A percentile compares a stretch with the other conserved stretches of the same genome.
These are phyloP conservation scores for Drosophila sulfurigaster DNA, from an alignment of 1,140 invertebrate genomes.

Conservation along the genomic window DNA sequence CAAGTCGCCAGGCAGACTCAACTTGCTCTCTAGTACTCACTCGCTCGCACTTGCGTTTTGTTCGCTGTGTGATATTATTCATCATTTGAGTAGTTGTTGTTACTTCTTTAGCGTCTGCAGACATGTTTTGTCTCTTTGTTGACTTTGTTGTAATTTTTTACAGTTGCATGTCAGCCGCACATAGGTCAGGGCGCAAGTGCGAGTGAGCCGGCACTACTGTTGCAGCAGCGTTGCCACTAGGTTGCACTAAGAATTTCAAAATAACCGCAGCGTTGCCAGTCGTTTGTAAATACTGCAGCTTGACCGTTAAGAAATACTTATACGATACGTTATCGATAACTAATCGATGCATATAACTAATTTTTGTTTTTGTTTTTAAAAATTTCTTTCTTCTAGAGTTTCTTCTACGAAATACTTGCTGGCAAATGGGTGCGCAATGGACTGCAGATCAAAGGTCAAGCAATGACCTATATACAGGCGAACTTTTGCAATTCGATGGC, in stretches of 20 bases:
- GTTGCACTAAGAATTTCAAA: background rate
- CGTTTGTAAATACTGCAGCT: too few relatives aligned
- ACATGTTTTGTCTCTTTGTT: constrained; percentile 34
- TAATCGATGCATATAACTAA: constrained; percentile 1
- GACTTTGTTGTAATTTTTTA: constrained; percentile 31
- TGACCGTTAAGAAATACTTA: too few relatives aligned
- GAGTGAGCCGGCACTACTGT: constrained; percentile 41
- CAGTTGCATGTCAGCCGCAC: constrained; percentile 35
- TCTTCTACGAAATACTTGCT: constrained; percentile 97
- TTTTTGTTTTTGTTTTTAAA: constrained; percentile 34
- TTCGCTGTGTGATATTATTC: constrained; percentile 37
- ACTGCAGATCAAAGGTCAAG: constrained; percentile 98
- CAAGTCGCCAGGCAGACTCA: constrained; percentile 11
- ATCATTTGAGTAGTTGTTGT: constrained; percentile 8
- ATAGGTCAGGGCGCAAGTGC: constrained; percentile 54
- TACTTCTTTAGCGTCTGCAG: constrained; percentile 15
- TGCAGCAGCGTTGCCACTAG: constrained; percentile 40
- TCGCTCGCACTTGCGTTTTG: background rate
- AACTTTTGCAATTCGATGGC: constrained; percentile 99
- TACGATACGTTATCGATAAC: background rate
- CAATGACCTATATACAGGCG: constrained; percentile 99
- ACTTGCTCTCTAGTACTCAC: background rate
- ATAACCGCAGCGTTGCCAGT: background rate
- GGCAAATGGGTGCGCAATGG: constrained; percentile 98
- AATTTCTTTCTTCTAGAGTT: constrained; percentile 88